Percentiles rank a stretch among this genome's conserved stretches.
phyloP scores from a whole-genome alignment of 2,113 vertebrate species.

The Chionomys nivalis region DNA sequence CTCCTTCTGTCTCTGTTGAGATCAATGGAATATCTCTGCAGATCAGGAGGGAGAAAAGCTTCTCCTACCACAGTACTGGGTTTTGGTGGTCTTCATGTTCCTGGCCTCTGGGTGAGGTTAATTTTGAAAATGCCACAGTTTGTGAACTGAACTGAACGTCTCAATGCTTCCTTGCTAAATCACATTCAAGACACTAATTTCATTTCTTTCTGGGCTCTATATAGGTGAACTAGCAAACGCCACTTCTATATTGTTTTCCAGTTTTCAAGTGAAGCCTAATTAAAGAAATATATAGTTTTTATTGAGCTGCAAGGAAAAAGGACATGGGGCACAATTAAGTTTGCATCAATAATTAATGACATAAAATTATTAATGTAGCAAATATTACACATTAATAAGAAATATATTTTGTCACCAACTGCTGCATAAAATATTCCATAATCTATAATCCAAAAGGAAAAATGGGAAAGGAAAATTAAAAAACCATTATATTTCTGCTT shows the following conservation, averaged over 20 bases:
- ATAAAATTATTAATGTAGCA: slow-evolving; percentile 81
- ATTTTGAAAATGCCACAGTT: slow-evolving; percentile 63
- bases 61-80: background rate
- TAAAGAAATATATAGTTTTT: slow-evolving; percentile 84
- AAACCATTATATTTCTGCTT: background rate
- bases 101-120: slow-evolving; percentile 56
- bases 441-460: slow-evolving; percentile 70
- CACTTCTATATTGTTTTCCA: slow-evolving; percentile 67
- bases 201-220: slow-evolving; percentile 57
- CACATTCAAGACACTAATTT: slow-evolving; percentile 63
- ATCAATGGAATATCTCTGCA: slow-evolving; percentile 42
- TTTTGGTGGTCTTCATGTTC: slow-evolving; percentile 9
- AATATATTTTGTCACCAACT: slow-evolving; percentile 77
- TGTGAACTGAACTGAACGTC: slow-evolving; percentile 38
- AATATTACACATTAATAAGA: slow-evolving; percentile 80
- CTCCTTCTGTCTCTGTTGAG: slow-evolving; percentile 40
- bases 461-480: slow-evolving; percentile 47
- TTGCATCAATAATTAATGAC: slow-evolving; percentile 82
- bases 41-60: slow-evolving; percentile 3
- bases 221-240: slow-evolving; percentile 75
- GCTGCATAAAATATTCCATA: slow-evolving; percentile 67
- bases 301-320: slow-evolving; percentile 77
- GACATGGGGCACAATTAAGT: slow-evolving; percentile 81
- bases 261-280: slow-evolving; percentile 80
- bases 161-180: slow-evolving; percentile 58